Base-by-base conservation (phyloP, 2,888 invertebrate genomes). In the Mechanitis messenoides region DNA sequence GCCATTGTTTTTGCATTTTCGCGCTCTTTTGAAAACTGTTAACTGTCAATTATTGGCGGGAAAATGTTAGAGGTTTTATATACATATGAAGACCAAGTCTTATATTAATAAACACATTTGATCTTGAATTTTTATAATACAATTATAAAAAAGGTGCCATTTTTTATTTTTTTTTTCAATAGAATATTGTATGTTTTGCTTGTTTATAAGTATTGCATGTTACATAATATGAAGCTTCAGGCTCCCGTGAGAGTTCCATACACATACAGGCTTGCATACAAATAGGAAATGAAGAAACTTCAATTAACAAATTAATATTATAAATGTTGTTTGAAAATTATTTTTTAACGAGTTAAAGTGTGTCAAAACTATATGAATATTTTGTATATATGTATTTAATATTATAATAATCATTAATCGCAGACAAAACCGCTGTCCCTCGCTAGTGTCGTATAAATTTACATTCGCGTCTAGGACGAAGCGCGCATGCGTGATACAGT, bases 11-110 rank as follows among this genome's bases (percentile, higher is more conserved):
- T 76, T 69, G 61, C 71, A 56, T 59, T 74, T 81, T 80, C 78
- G 78, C 81, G 80, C 76, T 76, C 72, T 78, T 79, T 77, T 76
- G 77, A 79, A 79, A 74, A 77, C 79, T 79, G 81, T 80, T 83
- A 81, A 76, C 75, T 83, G 84, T 85, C 84, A 83, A 70, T 72
- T 74, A 74, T 72, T 75, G 73, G 74, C 73, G 76, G 74, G 74
- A 73, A 77, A 74, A 64, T 50, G 50, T 50, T 9, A 50, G 11
- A 50, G 50, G 50, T 50, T 50, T 50, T 50, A 50, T 31, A 9
- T 11, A 42, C 5, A 5, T 45, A 20, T 35, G 35, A 20, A n/a
- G 55, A 55, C 45, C 42, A 42, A 20, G 20, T 20, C 28, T 9
- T 11, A 20, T 4, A 35, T 42, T 33, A 42, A 20, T 55, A 35